These are phyloP conservation scores for Megaceryle maxima DNA, from an alignment of 2,113 vertebrate genomes.

Conservation along the genomic window DNA sequence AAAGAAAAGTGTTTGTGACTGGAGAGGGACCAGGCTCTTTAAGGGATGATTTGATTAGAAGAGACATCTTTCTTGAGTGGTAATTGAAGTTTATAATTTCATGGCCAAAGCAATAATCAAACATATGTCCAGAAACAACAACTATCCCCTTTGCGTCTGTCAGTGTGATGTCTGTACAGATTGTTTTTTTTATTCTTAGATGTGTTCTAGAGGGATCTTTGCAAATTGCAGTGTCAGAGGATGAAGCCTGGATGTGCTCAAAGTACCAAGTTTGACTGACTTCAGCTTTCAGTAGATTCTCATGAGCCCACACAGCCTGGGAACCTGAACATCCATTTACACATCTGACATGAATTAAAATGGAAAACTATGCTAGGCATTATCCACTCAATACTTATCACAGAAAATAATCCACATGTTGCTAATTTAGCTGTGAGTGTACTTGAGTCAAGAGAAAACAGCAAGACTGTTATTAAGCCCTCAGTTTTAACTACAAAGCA, in stretches of 20 bases:
- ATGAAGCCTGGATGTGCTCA: not conserved
- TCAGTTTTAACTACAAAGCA: not conserved
- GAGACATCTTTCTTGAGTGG: not conserved
- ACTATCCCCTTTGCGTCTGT: not conserved
- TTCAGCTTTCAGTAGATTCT: not conserved
- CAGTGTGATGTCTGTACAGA: not conserved
- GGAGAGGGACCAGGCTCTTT: not conserved
- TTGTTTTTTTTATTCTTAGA: not conserved
- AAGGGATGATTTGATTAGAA: not conserved
- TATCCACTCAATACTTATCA: not conserved
- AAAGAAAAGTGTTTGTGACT: not conserved
- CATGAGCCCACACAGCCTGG: not conserved
- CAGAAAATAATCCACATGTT: not conserved
- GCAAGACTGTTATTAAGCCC: not conserved
- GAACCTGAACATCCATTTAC: not conserved
- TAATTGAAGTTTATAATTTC: not conserved
- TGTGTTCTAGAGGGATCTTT: not conserved
- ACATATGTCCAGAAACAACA: slow-evolving; percentile 11
- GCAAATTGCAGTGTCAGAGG: not conserved
- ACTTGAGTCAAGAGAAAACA: not conserved
- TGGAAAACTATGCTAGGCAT: not conserved
- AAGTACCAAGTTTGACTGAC: not conserved
- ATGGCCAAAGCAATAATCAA: not conserved
- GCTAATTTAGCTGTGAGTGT: not conserved
- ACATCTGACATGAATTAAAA: not conserved